Percentiles rank a stretch among this genome's conserved stretches.
phyloP scores from a whole-genome alignment of 2,797 vertebrate genomes.

The Sebastes variabilis region DNA sequence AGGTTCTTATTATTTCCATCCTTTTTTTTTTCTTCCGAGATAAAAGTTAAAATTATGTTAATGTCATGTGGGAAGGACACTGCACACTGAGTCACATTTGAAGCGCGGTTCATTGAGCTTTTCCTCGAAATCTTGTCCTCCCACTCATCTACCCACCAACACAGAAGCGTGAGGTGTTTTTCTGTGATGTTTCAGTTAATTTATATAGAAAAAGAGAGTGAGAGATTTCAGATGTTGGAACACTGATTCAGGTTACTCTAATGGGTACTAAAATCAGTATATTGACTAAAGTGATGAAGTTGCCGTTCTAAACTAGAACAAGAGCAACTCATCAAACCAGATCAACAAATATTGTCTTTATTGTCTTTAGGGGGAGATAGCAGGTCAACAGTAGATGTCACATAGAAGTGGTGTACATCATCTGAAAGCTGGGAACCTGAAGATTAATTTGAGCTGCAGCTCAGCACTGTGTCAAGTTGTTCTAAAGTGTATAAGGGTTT shows the following conservation, averaged over 20 bases:
- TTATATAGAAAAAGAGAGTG: not conserved
- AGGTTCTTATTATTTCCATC: conserved; percentile 40
- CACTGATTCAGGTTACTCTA: not conserved
- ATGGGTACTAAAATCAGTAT: not conserved
- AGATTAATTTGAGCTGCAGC: too few species aligned
- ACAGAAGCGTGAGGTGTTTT: not conserved
- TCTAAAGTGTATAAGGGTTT: too few species aligned
- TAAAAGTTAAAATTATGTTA: conserved; percentile 45
- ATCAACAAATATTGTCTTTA: not conserved
- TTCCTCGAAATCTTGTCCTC: conserved; percentile 7
- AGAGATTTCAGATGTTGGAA: not conserved
- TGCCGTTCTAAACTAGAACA: not conserved
- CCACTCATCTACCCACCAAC: not conserved
- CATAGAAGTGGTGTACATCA: too few species aligned
- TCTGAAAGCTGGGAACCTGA: too few species aligned
- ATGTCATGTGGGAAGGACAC: conserved; percentile 29
- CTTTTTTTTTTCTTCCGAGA: not conserved
- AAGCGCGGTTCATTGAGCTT: conserved; percentile 36
- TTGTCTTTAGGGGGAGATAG: too few species aligned
- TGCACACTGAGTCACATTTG: conserved; percentile 29
- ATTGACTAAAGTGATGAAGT: conserved; percentile 1
- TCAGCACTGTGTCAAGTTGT: too few species aligned
- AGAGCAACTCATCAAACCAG: not conserved
- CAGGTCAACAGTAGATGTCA: too few species aligned
- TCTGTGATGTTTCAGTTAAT: not conserved